A percentile compares a stretch with the other conserved stretches of the same genome.
phyloP scores from a whole-genome alignment of 2,888 invertebrate genomes.

The Drosophila emarginata region DNA sequence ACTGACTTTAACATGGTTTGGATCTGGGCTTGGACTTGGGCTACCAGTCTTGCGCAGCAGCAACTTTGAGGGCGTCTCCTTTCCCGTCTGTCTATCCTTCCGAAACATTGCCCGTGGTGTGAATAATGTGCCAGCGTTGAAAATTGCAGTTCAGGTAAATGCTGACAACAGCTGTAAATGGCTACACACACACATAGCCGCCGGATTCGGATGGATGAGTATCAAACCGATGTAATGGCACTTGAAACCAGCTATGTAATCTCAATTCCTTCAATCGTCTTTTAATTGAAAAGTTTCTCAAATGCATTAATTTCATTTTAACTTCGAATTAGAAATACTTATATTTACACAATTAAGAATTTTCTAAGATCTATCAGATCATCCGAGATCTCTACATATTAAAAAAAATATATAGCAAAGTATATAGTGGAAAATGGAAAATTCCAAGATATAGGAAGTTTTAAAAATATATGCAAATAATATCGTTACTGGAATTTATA shows the following conservation, averaged over 20 bases:
- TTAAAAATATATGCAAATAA: no score
- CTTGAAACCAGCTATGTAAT: neutral
- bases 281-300: neutral
- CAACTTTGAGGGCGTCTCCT: slow-evolving; percentile 62
- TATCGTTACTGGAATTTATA: no score
- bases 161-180: slow-evolving; percentile 17
- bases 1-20: slow-evolving; percentile 34
- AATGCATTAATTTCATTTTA: neutral
- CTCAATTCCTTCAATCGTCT: neutral
- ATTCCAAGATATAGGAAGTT: no score
- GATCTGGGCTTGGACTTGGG: slow-evolving; percentile 33
- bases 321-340: neutral
- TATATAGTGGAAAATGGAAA: no score
- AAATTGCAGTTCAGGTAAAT: slow-evolving; percentile 46
- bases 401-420: no score
- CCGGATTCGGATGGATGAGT: neutral
- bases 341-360: no score
- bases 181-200: neutral
- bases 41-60: slow-evolving; percentile 64
- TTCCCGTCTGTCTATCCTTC: slow-evolving; percentile 16
- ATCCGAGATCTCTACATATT: no score
- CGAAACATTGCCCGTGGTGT: slow-evolving; percentile 55
- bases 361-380: no score
- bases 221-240: neutral
- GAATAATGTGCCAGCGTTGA: slow-evolving; percentile 61